Percentiles rank a stretch among this genome's conserved stretches.
Conservation (phyloP, 2,888 invertebrate genomes). For the Hedya salicella region DNA sequence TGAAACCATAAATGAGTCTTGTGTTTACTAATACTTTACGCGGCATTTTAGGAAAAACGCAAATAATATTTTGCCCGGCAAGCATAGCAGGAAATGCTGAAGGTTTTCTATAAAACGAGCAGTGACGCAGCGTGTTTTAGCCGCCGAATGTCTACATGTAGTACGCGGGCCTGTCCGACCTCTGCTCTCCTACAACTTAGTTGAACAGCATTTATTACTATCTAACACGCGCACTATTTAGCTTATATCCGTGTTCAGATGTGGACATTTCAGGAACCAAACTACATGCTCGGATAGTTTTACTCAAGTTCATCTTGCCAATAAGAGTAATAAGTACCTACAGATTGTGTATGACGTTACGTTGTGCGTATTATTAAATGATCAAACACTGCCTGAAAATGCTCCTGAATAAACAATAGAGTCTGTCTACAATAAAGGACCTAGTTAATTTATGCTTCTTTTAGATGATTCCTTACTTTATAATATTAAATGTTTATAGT, state of each 20-base stretch:
- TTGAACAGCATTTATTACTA: background rate
- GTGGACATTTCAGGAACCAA: conserved; percentile 34
- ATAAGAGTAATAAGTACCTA: conserved; percentile 49
- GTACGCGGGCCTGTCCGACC: background rate
- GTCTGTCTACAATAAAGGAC: conserved; percentile 47
- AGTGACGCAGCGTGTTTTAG: conserved; percentile 49
- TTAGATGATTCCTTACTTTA: conserved; percentile 43
- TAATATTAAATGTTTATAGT: conserved; percentile 52
- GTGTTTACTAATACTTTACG: conserved; percentile 55
- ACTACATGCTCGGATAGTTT: conserved; percentile 28
- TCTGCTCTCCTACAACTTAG: background rate
- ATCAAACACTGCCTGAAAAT: conserved; percentile 68
- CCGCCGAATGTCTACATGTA: background rate
- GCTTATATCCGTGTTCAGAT: background rate
- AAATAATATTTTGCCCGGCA: conserved; percentile 55
- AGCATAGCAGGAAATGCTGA: conserved; percentile 55
- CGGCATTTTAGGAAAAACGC: conserved; percentile 53
- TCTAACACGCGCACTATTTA: background rate
- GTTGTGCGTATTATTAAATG: conserved; percentile 48
- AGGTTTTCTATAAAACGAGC: conserved; percentile 50
- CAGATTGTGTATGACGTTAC: conserved; percentile 41
- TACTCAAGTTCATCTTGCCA: conserved; percentile 62
- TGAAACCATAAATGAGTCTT: conserved; percentile 47
- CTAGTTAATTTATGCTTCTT: conserved; percentile 39
- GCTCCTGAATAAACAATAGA: conserved; percentile 49